phyloP scores from a whole-genome alignment of 2,113 vertebrate genomes.

The Alligator sinensis region DNA sequence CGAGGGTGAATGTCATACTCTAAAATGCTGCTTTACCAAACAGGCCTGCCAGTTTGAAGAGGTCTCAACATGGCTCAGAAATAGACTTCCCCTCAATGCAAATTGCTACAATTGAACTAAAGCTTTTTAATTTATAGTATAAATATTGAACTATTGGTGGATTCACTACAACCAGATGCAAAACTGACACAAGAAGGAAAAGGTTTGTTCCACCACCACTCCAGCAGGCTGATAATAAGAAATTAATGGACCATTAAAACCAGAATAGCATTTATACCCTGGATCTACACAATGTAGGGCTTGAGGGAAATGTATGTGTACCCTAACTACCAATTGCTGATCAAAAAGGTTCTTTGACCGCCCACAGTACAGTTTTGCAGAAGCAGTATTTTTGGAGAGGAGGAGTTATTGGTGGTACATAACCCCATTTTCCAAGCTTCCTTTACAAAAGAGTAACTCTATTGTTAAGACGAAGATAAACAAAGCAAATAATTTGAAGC shows the following conservation, averaged over 20 bases:
- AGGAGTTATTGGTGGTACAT: background rate
- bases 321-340: background rate
- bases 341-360: background rate
- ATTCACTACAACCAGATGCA: background rate
- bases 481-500: background rate
- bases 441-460: background rate
- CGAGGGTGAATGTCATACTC: too few relatives aligned
- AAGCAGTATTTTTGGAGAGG: background rate
- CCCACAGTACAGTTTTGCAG: background rate
- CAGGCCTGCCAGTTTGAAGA: background rate
- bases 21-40: background rate
- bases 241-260: background rate
- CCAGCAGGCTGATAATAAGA: background rate
- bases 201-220: background rate
- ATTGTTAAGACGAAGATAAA: background rate
- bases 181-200: background rate
- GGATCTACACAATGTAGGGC: background rate
- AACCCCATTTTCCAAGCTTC: background rate
- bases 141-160: background rate
- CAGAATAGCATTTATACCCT: background rate
- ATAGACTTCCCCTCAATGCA: background rate
- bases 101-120: background rate
- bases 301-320: background rate
- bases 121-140: background rate
- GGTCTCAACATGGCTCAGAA: background rate